Evolutionary conservation across 35 echinoderm and acorn worm genomes (phyloP).

Genomic region (Anneissia japonica): DNA sequence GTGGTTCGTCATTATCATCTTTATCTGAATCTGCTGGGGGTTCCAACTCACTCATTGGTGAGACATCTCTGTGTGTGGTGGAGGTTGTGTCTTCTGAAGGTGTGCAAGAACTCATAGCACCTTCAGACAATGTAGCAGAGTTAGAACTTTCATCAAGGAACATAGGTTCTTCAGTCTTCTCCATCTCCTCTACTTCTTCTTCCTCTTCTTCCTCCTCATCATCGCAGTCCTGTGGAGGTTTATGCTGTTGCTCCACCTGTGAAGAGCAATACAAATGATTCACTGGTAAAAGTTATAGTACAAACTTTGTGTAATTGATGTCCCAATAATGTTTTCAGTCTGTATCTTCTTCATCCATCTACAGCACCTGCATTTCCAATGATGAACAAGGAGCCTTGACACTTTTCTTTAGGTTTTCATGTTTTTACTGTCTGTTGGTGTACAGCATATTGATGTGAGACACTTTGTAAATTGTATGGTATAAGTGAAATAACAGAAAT

Average conservation of each 20-base stretch:
- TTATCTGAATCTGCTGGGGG: constrained; percentile 62
- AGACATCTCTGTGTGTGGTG: constrained; percentile 45
- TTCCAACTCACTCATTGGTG: constrained; percentile 13
- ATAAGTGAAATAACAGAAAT: too few species aligned
- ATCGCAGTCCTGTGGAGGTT: background rate
- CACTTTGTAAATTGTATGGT: too few species aligned
- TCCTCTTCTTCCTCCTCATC: background rate
- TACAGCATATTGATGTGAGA: too few species aligned
- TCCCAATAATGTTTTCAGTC: too few species aligned
- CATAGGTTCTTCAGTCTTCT: background rate
- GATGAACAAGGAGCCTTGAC: too few species aligned
- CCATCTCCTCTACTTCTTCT: background rate
- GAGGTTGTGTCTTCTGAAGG: constrained; percentile 47
- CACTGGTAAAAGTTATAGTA: too few species aligned
- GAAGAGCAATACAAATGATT: background rate
- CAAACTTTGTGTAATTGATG: too few species aligned
- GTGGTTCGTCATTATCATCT: constrained; percentile 47
- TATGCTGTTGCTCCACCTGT: background rate
- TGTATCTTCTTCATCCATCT: too few species aligned
- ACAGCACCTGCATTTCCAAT: too few species aligned
- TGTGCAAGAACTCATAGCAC: constrained; percentile 42
- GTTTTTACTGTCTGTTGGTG: too few species aligned
- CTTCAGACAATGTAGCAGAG: constrained; percentile 28
- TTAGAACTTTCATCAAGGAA: constrained; percentile 28
- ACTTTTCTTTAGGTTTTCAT: too few species aligned